phyloP scores from a whole-genome alignment of 2,113 vertebrate genomes.

The Anser brachyrhynchus region DNA sequence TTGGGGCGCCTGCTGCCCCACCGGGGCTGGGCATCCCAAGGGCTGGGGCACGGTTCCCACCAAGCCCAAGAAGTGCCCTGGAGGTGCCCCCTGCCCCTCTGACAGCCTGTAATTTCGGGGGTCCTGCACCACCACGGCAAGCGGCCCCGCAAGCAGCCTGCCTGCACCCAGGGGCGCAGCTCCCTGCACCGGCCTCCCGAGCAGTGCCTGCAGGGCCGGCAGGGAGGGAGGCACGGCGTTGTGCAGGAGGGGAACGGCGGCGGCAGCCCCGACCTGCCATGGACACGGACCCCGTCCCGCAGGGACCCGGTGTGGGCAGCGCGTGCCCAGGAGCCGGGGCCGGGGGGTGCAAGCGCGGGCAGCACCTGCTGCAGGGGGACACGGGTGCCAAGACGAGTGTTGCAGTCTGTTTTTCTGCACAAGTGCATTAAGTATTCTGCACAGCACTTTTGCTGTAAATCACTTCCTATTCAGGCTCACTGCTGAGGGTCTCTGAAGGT shows the following conservation, averaged over 20 bases:
- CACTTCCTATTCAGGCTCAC: constrained; percentile 69
- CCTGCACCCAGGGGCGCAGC: neutral
- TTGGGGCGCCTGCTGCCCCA: neutral
- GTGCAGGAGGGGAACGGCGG: neutral
- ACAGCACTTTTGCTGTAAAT: constrained; percentile 45
- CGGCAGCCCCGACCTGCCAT: rapidly evolving
- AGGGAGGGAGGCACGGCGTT: rapidly evolving
- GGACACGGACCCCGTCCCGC: rapidly evolving
- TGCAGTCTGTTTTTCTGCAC: neutral
- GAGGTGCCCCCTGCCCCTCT: too few relatives aligned
- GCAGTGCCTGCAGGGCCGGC: rapidly evolving
- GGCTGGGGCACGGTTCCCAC: neutral
- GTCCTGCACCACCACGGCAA: rapidly evolving
- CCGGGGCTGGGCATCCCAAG: too few relatives aligned
- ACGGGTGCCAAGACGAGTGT: neutral
- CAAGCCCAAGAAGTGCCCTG: rapidly evolving
- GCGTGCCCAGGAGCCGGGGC: neutral
- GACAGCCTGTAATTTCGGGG: neutral
- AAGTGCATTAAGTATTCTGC: constrained; percentile 51
- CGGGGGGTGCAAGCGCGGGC: neutral
- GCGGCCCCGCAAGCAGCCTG: neutral
- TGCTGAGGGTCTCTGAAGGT: constrained; percentile 75
- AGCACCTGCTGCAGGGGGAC: neutral
- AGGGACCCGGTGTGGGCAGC: rapidly evolving
- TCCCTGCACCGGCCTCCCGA: rapidly evolving